These are phyloP conservation scores for Fulica atra DNA, from an alignment of 2,113 vertebrate genomes.

Conservation along the genomic window DNA sequence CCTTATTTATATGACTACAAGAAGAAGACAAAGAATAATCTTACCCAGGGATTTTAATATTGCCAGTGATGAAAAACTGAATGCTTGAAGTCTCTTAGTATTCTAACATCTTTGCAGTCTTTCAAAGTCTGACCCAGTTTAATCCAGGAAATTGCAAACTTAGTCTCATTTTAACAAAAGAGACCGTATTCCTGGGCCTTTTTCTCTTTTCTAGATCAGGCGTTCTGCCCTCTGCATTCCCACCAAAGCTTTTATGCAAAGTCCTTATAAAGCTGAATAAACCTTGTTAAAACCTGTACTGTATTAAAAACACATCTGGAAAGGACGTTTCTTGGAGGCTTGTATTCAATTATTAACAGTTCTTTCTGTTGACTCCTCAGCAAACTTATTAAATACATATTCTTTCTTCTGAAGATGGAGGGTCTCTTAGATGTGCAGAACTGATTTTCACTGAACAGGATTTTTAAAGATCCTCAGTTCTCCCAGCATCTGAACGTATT, in stretches of 20 bases:
- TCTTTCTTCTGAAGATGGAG: neutral
- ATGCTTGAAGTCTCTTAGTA: neutral
- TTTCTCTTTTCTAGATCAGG: neutral
- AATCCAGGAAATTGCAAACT: neutral
- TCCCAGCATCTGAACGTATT: neutral
- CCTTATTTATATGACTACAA: neutral
- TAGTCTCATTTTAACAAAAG: neutral
- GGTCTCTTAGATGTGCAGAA: neutral
- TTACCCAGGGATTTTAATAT: constrained; percentile 1
- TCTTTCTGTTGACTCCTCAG: neutral
- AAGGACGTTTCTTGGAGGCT: neutral
- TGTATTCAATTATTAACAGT: neutral
- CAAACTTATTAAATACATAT: neutral
- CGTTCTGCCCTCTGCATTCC: neutral
- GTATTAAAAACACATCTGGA: neutral
- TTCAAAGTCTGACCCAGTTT: neutral
- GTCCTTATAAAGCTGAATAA: neutral
- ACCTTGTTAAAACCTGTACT: neutral
- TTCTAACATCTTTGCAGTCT: neutral
- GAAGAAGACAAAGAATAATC: neutral
- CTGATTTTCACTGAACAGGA: neutral
- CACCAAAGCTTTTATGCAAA: neutral
- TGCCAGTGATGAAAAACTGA: neutral
- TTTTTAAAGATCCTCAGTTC: neutral
- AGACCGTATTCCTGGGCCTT: neutral